A percentile compares a stretch with the other conserved stretches of the same genome.
phyloP scores from a whole-genome alignment of 2,888 invertebrate species.

The Apeira syringaria region DNA sequence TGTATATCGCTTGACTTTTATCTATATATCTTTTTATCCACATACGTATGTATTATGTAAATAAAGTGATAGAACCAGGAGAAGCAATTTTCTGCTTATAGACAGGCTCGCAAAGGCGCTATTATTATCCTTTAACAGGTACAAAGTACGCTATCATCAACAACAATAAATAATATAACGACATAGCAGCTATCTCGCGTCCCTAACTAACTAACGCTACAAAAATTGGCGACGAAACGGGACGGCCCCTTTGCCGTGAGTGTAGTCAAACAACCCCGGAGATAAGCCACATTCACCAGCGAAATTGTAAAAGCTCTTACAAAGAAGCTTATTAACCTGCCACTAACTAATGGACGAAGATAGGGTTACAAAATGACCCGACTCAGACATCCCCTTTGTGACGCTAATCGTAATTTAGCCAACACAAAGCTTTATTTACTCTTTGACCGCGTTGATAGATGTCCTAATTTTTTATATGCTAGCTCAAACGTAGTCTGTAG shows the following conservation, averaged over 20 bases:
- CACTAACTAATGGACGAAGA: conserved; percentile 74
- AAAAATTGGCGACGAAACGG: conserved; percentile 59
- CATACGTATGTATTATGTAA: too few species aligned
- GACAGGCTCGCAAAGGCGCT: too few species aligned
- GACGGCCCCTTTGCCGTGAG: conserved; percentile 52
- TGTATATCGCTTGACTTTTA: too few species aligned
- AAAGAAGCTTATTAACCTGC: conserved; percentile 78
- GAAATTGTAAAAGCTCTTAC: conserved; percentile 73
- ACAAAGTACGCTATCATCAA: background rate
- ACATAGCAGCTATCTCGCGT: conserved; percentile 47
- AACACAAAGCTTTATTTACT: conserved; percentile 38
- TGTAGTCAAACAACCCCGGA: conserved; percentile 67
- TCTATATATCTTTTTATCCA: too few species aligned
- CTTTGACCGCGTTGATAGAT: conserved; percentile 39
- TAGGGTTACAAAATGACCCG: conserved; percentile 63
- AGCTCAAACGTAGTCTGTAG: too few species aligned
- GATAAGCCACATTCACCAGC: conserved; percentile 75
- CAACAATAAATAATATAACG: conserved; percentile 13
- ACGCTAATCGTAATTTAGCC: conserved; percentile 59
- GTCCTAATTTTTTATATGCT: conserved; percentile 19
- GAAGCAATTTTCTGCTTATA: too few species aligned
- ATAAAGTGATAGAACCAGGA: too few species aligned
- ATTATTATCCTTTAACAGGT: too few species aligned
- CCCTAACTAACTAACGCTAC: conserved; percentile 64
- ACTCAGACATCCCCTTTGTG: conserved; percentile 52